Conservation (phyloP, 2,113 vertebrate species). For the Prietella phreatophila region DNA sequence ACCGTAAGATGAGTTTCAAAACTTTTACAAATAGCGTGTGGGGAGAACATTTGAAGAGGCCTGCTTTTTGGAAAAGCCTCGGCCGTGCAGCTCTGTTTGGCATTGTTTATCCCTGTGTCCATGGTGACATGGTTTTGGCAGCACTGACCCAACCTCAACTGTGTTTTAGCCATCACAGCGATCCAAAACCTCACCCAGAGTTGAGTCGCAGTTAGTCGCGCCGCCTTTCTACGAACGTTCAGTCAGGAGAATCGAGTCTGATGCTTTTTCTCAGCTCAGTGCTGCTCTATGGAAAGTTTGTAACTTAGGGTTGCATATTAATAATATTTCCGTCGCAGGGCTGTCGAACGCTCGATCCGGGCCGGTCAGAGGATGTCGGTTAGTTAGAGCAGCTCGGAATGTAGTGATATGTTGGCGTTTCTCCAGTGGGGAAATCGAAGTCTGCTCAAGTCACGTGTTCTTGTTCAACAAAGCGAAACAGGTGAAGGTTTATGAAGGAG, state of each 20-base stretch:
- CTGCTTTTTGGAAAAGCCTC: slow-evolving; percentile 11
- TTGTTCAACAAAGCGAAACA: not conserved
- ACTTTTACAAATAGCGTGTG: not conserved
- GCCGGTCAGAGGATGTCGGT: not conserved
- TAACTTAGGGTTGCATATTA: not conserved
- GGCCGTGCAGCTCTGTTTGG: slow-evolving; percentile 54
- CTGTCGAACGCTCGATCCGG: not conserved
- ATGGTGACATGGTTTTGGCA: slow-evolving; percentile 56
- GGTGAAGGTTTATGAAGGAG: not conserved
- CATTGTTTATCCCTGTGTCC: slow-evolving; percentile 61
- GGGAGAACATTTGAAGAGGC: slow-evolving; percentile 2
- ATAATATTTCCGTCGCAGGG: not conserved
- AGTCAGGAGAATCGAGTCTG: not conserved
- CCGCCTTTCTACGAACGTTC: not conserved
- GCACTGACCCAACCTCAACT: slow-evolving; percentile 38
- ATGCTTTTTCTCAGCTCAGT: not conserved
- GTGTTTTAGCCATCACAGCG: slow-evolving; percentile 33
- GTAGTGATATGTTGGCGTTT: not conserved
- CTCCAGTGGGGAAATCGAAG: not conserved
- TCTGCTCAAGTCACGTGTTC: not conserved
- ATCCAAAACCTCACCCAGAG: slow-evolving; percentile 36
- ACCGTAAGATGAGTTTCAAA: not conserved
- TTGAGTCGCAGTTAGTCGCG: not conserved
- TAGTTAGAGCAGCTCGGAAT: not conserved
- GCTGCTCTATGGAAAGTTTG: no score